Conservation (phyloP, 30 jellyfish, hydroid and myxozoan genomes). For the Cassiopea andromeda region DNA sequence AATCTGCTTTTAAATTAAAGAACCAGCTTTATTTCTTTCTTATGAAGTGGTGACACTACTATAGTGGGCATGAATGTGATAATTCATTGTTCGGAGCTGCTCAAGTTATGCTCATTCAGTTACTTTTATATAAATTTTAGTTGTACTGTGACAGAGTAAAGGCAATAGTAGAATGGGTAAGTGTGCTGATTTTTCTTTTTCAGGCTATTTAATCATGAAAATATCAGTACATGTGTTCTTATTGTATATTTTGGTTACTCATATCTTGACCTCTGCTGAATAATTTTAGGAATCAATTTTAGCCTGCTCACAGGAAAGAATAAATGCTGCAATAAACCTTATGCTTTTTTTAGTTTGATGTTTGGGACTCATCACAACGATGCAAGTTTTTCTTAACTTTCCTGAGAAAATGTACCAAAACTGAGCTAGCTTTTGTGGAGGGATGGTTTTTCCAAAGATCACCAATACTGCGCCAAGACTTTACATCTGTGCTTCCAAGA, state of each 20-base stretch:
- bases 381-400: slow-evolving; percentile 61
- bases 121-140: not conserved
- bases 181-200: not conserved
- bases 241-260: too few species aligned
- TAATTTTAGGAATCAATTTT: not conserved
- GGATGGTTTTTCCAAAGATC: slow-evolving; percentile 80
- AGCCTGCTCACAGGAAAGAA: too few species aligned
- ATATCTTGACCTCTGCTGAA: not conserved
- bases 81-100: too few species aligned
- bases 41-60: too few species aligned
- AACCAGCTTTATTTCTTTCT: too few species aligned
- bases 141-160: slow-evolving; percentile 48
- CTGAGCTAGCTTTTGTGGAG: slow-evolving; percentile 59
- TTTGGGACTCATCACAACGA: slow-evolving; percentile 79
- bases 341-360: slow-evolving; percentile 35
- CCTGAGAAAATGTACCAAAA: slow-evolving; percentile 53
- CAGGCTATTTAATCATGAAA: not conserved
- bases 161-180: slow-evolving; percentile 58
- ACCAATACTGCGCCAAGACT: slow-evolving; percentile 75
- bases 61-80: too few species aligned
- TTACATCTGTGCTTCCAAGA: slow-evolving; percentile 58
- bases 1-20: too few species aligned
- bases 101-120: too few species aligned
- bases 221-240: not conserved
- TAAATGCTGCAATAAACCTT: not conserved